These are phyloP conservation scores for Bryconaethiops microstoma DNA, from an alignment of 2,797 vertebrate genomes.

Conservation along the genomic window DNA sequence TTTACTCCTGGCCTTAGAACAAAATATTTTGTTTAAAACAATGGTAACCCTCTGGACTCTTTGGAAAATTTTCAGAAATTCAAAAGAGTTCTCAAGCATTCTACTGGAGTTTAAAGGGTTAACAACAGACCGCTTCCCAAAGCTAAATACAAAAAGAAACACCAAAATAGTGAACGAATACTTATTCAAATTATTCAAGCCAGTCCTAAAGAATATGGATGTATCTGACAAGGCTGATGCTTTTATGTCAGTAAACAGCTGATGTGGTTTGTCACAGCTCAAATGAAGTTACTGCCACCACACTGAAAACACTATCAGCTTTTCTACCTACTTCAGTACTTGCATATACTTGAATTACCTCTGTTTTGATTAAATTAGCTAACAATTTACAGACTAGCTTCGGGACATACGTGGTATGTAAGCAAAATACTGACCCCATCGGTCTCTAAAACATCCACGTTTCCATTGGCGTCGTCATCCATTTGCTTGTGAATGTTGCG, in stretches of 20 bases:
- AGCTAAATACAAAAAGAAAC: no score
- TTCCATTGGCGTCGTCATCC: slow-evolving; percentile 97
- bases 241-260: neutral
- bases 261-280: neutral
- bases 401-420: neutral
- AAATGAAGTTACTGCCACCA: neutral
- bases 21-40: no score
- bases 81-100: no score
- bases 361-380: neutral
- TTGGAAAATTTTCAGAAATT: no score
- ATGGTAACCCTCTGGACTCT: no score
- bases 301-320: neutral
- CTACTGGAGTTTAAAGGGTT: no score
- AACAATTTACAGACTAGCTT: slow-evolving; percentile 25
- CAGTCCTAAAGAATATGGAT: neutral
- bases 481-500: slow-evolving; percentile 97
- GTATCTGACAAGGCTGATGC: neutral
- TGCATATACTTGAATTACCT: no score
- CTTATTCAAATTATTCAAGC: no score
- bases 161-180: no score
- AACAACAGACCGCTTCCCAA: no score
- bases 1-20: no score
- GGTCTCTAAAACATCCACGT: slow-evolving; percentile 92
- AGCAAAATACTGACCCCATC: slow-evolving; percentile 84
- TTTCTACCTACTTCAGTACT: no score